Conservation (phyloP, 2,797 vertebrate species). For the Schizothorax lantsangensis region DNA sequence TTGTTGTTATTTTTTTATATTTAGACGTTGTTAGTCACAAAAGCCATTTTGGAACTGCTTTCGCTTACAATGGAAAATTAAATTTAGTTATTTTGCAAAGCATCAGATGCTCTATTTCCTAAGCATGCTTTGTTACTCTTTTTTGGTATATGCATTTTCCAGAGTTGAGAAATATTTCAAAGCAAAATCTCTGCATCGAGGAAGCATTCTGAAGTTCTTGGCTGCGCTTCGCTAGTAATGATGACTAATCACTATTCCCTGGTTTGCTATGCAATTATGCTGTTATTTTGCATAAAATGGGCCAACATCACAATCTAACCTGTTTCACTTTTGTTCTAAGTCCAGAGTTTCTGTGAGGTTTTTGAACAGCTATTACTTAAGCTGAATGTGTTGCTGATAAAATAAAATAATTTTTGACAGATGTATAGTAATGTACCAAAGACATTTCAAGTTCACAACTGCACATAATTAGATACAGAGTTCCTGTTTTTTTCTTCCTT, state of each 20-base stretch:
- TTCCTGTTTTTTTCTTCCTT: not conserved
- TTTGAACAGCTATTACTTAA: conserved; percentile 23
- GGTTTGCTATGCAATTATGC: conserved; percentile 19
- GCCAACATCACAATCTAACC: conserved; percentile 25
- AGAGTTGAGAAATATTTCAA: conserved; percentile 35
- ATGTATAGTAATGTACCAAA: conserved; percentile 11
- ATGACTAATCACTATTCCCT: conserved; percentile 10
- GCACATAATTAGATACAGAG: not conserved
- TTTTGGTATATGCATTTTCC: conserved; percentile 16
- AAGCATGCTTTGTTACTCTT: not conserved
- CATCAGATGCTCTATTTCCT: conserved; percentile 5
- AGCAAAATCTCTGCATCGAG: conserved; percentile 33
- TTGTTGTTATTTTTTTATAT: not conserved
- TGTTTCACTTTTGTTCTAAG: conserved; percentile 1
- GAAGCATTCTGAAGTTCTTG: conserved; percentile 24
- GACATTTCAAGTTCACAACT: not conserved
- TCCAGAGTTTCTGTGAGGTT: conserved; percentile 8
- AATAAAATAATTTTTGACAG: conserved; percentile 33
- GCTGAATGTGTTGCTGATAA: conserved; percentile 4
- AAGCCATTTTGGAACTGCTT: not conserved
- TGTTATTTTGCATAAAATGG: conserved; percentile 30
- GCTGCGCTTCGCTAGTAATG: conserved; percentile 19
- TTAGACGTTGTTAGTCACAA: not conserved
- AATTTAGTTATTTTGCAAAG: not conserved
- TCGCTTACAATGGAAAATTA: conserved; percentile 24